These are phyloP conservation scores for Perithous albicinctus DNA, from an alignment of 2,888 invertebrate genomes.

Conservation along the genomic window DNA sequence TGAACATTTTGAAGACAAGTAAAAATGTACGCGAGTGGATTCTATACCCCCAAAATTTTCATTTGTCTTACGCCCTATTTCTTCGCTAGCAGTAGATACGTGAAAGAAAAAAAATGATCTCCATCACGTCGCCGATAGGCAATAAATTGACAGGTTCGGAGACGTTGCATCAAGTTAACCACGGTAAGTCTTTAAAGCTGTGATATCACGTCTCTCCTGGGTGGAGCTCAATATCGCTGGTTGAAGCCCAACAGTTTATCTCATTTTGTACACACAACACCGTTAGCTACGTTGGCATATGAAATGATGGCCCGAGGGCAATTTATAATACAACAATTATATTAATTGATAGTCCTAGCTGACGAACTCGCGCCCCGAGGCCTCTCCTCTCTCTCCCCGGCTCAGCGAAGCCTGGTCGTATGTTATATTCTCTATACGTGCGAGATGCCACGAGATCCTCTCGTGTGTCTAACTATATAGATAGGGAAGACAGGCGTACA, in stretches of 20 bases:
- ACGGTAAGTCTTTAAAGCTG: not conserved
- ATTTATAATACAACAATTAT: constrained; percentile 70
- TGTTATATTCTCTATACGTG: constrained; percentile 23
- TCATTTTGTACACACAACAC: constrained; percentile 66
- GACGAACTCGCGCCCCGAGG: constrained; percentile 64
- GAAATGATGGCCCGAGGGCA: constrained; percentile 63
- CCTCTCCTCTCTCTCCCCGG: constrained; percentile 39
- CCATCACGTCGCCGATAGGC: no score
- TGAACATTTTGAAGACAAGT: no score
- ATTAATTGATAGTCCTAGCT: constrained; percentile 71
- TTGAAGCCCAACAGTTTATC: constrained; percentile 40
- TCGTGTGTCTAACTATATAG: constrained; percentile 27
- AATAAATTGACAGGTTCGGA: no score
- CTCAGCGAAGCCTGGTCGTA: constrained; percentile 6
- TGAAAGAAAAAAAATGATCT: no score
- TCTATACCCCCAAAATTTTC: no score
- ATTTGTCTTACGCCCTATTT: no score
- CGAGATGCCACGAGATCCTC: constrained; percentile 3
- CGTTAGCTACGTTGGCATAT: constrained; percentile 66
- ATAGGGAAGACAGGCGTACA: constrained; percentile 59
- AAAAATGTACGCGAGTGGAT: no score
- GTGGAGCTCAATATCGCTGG: constrained; percentile 37
- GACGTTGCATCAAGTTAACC: no score
- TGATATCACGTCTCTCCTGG: not conserved
- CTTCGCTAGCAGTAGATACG: no score